Percentiles rank a stretch among this genome's conserved stretches.
Evolutionary conservation across 2,888 invertebrate genomes (phyloP).

Genomic region (Drosophila nr. perissopoda): DNA sequence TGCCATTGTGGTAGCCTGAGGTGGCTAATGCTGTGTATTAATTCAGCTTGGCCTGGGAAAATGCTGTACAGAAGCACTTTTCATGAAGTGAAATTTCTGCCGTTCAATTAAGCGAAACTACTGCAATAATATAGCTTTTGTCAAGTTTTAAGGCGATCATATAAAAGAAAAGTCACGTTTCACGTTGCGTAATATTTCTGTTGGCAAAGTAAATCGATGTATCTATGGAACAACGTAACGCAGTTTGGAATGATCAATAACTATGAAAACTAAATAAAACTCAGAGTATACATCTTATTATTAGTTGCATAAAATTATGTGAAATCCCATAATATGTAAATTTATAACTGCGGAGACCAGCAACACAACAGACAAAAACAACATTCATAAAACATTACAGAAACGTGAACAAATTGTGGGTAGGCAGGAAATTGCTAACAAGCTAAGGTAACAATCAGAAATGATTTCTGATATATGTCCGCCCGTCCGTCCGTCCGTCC

Average conservation of each 20-base stretch:
- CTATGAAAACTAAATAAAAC: neutral
- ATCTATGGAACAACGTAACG: neutral
- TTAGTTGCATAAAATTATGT: neutral
- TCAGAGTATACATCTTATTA: neutral
- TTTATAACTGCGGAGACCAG: constrained; percentile 8
- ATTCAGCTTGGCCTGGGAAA: constrained; percentile 13
- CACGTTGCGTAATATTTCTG: constrained; percentile 22
- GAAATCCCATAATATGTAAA: neutral
- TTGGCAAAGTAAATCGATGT: neutral
- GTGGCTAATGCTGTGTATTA: constrained; percentile 35
- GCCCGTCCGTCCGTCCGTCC: neutral
- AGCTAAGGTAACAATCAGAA: constrained; percentile 55
- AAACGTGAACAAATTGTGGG: constrained; percentile 38
- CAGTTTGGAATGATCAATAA: neutral
- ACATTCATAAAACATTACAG: constrained; percentile 8
- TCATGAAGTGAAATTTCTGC: constrained; percentile 36
- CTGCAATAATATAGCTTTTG: constrained; percentile 15
- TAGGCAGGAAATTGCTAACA: constrained; percentile 72
- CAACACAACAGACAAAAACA: constrained; percentile 6
- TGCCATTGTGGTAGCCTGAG: constrained; percentile 49
- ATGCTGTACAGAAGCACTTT: constrained; percentile 9
- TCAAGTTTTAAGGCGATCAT: constrained; percentile 4
- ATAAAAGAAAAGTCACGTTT: neutral
- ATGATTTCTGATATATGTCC: constrained; percentile 49
- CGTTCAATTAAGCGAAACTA: constrained; percentile 20